Evolutionary conservation across 1,140 invertebrate genomes (phyloP).

Genomic region (Calliphora vicina): DNA sequence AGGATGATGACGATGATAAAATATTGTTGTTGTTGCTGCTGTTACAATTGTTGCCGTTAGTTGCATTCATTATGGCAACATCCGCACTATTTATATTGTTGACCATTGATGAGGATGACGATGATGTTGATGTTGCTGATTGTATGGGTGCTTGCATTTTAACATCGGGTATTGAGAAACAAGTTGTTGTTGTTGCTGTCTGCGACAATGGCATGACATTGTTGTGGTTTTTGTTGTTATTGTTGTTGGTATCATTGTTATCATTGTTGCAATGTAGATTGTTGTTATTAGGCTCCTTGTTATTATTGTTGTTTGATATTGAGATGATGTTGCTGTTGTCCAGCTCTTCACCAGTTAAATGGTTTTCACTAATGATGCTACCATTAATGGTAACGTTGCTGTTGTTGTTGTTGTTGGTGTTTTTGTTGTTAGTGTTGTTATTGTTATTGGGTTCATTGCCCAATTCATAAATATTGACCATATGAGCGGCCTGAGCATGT

Average conservation of each 20-base stretch:
- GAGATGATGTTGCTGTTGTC: conserved; percentile 12
- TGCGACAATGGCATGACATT: conserved; percentile 44
- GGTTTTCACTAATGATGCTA: neutral
- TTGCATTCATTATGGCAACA: conserved; percentile 13
- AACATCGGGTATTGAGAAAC: conserved; percentile 40
- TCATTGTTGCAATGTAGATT: conserved; percentile 48
- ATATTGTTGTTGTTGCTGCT: neutral
- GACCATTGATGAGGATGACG: conserved; percentile 4
- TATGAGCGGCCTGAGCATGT: conserved; percentile 80
- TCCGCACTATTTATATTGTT: conserved; percentile 43
- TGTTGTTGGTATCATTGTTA: conserved; percentile 35
- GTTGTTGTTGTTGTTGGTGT: conserved; percentile 41
- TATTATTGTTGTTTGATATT: conserved; percentile 46
- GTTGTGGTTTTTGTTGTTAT: conserved; percentile 37
- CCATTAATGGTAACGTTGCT: conserved; percentile 15
- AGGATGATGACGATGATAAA: neutral
- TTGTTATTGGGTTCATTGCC: conserved; percentile 62
- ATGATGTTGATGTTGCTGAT: no score
- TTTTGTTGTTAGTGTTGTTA: conserved; percentile 39
- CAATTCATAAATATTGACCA: conserved; percentile 83
- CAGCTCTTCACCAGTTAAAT: neutral
- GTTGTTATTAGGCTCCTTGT: conserved; percentile 60
- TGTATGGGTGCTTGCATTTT: conserved; percentile 12
- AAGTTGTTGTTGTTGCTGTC: neutral
- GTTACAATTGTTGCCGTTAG: neutral